phyloP scores from a whole-genome alignment of 2,113 vertebrate species.

The Apodemus sylvaticus region DNA sequence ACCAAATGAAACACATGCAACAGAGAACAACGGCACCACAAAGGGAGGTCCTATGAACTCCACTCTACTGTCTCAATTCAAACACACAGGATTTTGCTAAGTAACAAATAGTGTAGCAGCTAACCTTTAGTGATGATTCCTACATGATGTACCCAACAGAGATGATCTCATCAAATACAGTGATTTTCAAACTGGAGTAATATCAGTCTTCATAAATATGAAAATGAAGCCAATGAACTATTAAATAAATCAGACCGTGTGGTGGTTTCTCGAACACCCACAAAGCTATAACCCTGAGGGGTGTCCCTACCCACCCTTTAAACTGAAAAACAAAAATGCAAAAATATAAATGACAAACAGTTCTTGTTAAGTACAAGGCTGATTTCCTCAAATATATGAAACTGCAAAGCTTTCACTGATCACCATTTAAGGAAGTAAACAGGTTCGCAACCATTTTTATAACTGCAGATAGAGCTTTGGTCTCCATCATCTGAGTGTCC shows the following conservation, averaged over 20 bases:
- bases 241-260: not conserved
- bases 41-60: not conserved
- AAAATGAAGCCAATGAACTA: not conserved
- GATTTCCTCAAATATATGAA: slow-evolving; percentile 22
- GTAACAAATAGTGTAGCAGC: not conserved
- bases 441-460: not conserved
- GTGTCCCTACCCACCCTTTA: not conserved
- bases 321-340: not conserved
- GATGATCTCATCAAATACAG: slow-evolving; percentile 12
- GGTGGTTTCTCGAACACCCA: not conserved
- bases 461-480: not conserved
- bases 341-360: not conserved
- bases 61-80: not conserved
- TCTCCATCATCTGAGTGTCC: not conserved
- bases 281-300: not conserved
- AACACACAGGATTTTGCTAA: not conserved
- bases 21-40: not conserved
- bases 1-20: not conserved
- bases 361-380: not conserved
- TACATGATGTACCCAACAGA: not conserved
- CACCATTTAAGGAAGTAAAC: not conserved
- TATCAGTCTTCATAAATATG: slow-evolving; percentile 18
- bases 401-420: not conserved
- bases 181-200: not conserved
- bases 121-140: slow-evolving; percentile 8